These are phyloP conservation scores for Murina feae DNA, from an alignment of 2,113 vertebrate genomes.

Conservation along the genomic window DNA sequence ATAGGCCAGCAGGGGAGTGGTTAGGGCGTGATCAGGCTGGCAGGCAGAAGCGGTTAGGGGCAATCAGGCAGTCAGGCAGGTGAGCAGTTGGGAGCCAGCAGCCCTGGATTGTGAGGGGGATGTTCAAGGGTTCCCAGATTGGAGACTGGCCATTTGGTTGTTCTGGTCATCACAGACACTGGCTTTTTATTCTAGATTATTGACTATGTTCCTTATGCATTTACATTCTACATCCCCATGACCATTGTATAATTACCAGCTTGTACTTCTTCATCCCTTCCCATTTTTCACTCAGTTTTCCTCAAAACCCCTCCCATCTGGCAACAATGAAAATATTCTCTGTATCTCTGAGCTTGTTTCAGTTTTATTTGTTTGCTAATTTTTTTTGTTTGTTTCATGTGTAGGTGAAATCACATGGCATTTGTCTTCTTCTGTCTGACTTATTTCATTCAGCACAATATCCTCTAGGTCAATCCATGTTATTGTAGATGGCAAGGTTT, in stretches of 20 bases:
- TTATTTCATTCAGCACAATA: neutral
- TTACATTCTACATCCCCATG: neutral
- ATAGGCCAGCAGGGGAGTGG: too few species aligned
- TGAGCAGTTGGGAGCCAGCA: too few species aligned
- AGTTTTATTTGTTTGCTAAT: neutral
- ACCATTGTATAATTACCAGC: neutral
- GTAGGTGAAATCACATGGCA: too few species aligned
- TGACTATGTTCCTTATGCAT: neutral
- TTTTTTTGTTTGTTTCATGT: neutral
- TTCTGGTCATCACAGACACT: too few species aligned
- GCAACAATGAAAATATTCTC: neutral
- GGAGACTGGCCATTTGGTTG: too few species aligned
- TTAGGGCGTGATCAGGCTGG: too few species aligned
- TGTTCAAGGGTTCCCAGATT: too few species aligned
- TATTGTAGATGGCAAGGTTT: neutral
- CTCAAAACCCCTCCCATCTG: neutral
- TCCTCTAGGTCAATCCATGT: neutral
- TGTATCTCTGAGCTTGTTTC: neutral
- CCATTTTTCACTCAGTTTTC: neutral
- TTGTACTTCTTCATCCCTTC: neutral
- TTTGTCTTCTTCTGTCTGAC: neutral
- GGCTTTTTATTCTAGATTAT: too few species aligned
- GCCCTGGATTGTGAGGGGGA: too few species aligned
- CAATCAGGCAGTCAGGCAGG: too few species aligned
- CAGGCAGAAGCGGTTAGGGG: too few species aligned